phyloP scores from a whole-genome alignment of 2,113 vertebrate genomes.

The Eudorcas thomsonii region DNA sequence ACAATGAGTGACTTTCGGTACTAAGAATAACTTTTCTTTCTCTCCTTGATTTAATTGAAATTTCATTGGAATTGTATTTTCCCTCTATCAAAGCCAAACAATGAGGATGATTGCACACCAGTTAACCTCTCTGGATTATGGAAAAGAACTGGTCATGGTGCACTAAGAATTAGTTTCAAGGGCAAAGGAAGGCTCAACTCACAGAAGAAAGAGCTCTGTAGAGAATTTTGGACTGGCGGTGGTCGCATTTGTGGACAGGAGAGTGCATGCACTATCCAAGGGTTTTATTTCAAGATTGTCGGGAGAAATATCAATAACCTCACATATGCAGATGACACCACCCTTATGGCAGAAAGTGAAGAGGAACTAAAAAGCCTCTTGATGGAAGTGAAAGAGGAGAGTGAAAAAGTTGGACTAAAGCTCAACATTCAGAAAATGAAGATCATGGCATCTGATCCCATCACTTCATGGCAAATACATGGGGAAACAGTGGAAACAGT shows the following conservation, averaged over 20 bases:
- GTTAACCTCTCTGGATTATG: not conserved
- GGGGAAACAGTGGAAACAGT: too few relatives aligned
- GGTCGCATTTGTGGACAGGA: not conserved
- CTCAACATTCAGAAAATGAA: too few relatives aligned
- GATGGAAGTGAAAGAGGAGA: too few relatives aligned
- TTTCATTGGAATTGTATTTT: conserved; percentile 27
- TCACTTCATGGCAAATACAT: too few relatives aligned
- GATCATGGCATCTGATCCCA: too few relatives aligned
- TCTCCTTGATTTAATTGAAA: not conserved
- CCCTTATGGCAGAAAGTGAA: too few relatives aligned
- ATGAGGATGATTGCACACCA: not conserved
- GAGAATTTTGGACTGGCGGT: not conserved
- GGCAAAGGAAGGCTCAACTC: not conserved
- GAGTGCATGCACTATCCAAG: not conserved
- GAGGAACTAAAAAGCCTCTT: too few relatives aligned
- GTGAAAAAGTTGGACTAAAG: too few relatives aligned
- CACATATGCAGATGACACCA: too few relatives aligned
- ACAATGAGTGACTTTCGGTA: not conserved
- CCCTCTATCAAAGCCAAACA: not conserved
- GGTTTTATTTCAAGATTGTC: not conserved
- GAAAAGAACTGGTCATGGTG: not conserved
- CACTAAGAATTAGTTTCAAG: conserved; percentile 7
- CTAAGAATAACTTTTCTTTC: not conserved
- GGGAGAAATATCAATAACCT: too few relatives aligned
- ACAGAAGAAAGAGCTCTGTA: not conserved